Evolutionary conservation across 2,888 invertebrate genomes (phyloP).

Genomic region (Ceramica pisi): DNA sequence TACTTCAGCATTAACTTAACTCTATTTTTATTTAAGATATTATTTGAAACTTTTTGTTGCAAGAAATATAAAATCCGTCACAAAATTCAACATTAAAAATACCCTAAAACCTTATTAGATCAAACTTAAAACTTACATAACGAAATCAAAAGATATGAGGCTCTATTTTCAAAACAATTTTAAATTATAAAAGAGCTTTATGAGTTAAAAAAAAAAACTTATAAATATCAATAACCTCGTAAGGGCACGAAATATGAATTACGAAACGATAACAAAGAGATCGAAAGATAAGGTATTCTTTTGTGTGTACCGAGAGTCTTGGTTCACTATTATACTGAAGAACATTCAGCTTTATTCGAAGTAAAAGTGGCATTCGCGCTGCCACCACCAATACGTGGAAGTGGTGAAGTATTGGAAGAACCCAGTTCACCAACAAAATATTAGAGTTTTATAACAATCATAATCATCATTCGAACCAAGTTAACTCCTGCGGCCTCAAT

Average conservation of each 20-base stretch:
- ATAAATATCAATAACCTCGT: conserved; percentile 8
- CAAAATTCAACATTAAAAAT: background rate
- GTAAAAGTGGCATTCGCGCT: background rate
- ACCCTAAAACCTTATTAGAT: background rate
- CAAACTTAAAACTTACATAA: conserved; percentile 11
- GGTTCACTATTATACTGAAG: conserved; percentile 27
- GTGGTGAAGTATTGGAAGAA: background rate
- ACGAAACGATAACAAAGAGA: conserved; percentile 20
- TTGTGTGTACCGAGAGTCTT: background rate
- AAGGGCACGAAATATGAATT: background rate
- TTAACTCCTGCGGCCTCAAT: too few species aligned
- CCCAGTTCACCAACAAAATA: background rate
- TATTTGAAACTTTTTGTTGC: background rate
- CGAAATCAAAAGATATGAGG: background rate
- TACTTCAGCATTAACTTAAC: background rate
- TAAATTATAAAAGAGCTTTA: background rate
- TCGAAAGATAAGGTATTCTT: background rate
- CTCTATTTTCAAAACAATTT: background rate
- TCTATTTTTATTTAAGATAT: background rate
- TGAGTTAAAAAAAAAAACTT: too few species aligned
- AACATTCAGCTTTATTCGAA: background rate
- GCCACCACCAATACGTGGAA: background rate
- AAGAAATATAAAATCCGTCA: background rate
- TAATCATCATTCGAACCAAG: too few species aligned
- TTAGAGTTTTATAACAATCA: too few species aligned